A percentile compares a stretch with the other conserved stretches of the same genome.
phyloP scores from a whole-genome alignment of 2,113 vertebrate species.

The Seriola quinqueradiata region DNA sequence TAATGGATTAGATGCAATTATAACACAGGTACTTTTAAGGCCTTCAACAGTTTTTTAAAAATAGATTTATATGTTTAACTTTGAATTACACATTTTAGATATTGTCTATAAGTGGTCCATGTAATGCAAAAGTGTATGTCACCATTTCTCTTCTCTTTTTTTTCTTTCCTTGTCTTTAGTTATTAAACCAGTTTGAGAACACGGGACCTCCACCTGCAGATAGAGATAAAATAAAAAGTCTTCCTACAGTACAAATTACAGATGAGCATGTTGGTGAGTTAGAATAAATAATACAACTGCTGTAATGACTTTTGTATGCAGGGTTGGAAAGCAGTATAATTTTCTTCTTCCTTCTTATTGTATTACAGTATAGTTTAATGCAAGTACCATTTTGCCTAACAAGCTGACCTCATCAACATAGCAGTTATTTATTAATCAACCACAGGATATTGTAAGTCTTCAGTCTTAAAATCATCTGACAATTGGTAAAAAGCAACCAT shows the following conservation, averaged over 20 bases:
- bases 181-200: slow-evolving; percentile 99
- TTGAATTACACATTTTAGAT: not conserved
- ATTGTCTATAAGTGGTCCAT: not conserved
- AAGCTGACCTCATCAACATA: not conserved
- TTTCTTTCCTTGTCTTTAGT: slow-evolving; percentile 75
- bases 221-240: slow-evolving; percentile 96
- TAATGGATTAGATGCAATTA: slow-evolving; percentile 95
- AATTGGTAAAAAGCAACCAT: too few relatives aligned
- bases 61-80: not conserved
- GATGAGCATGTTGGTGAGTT: slow-evolving; percentile 94
- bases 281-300: not conserved
- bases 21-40: slow-evolving; percentile 90
- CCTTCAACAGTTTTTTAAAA: not conserved
- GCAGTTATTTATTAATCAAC: not conserved
- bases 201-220: slow-evolving; percentile 97
- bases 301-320: not conserved
- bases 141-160: not conserved
- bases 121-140: not conserved
- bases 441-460: not conserved
- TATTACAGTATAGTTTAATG: not conserved
- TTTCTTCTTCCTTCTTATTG: not conserved
- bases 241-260: slow-evolving; percentile 92
- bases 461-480: too few relatives aligned
- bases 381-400: not conserved
- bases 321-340: not conserved